phyloP scores from a whole-genome alignment of 2,888 invertebrate genomes.

The Phrixothrix hirtus region DNA sequence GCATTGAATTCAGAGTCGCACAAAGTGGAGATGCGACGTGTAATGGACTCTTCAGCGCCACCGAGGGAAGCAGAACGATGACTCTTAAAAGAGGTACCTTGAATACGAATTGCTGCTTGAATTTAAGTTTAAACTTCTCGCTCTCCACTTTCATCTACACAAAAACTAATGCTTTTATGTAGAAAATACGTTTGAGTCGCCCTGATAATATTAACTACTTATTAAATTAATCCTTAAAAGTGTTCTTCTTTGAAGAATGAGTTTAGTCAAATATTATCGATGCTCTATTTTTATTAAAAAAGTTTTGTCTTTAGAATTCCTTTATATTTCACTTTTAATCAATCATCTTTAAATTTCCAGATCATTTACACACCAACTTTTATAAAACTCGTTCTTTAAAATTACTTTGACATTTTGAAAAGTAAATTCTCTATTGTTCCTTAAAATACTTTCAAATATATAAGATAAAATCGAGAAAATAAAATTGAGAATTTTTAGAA shows the following conservation, averaged over 20 bases:
- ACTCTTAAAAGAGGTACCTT: slow-evolving; percentile 72
- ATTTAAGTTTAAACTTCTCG: slow-evolving; percentile 26
- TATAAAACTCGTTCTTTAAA: slow-evolving; percentile 8
- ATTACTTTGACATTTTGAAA: too few species aligned
- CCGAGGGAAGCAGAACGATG: slow-evolving; percentile 85
- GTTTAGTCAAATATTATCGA: too few species aligned
- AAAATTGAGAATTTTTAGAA: too few species aligned
- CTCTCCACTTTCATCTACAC: slow-evolving; percentile 15
- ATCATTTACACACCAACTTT: slow-evolving; percentile 16
- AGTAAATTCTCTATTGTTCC: too few species aligned
- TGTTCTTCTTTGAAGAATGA: too few species aligned
- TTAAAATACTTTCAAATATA: too few species aligned
- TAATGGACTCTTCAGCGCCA: slow-evolving; percentile 88
- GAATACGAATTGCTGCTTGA: slow-evolving; percentile 35
- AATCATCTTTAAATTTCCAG: slow-evolving; percentile 17
- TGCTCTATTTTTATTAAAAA: slow-evolving; percentile 5
- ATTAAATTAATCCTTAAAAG: too few species aligned
- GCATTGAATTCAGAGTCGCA: slow-evolving; percentile 70
- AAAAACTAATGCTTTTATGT: slow-evolving; percentile 8
- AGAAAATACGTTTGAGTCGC: slow-evolving; percentile 11
- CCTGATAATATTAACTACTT: too few species aligned
- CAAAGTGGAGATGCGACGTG: slow-evolving; percentile 94
- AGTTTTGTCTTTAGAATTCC: slow-evolving; percentile 15
- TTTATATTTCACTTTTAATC: slow-evolving; percentile 11
- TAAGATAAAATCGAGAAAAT: too few species aligned